These are phyloP conservation scores for Papilio dardanus DNA, from an alignment of 1,140 invertebrate species.

Conservation along the genomic window DNA sequence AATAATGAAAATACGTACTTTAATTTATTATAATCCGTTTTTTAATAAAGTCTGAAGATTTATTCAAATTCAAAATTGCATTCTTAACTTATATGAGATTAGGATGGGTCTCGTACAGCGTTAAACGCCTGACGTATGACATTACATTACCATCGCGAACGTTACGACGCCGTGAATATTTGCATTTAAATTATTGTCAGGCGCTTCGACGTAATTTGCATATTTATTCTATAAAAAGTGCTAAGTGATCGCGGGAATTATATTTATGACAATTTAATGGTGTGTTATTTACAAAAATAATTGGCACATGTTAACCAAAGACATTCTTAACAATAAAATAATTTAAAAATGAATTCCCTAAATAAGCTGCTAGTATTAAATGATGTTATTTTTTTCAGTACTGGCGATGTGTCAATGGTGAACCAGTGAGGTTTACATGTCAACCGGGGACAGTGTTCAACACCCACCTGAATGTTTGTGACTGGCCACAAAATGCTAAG, in stretches of 20 bases:
- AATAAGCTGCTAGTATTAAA: neutral
- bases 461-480: conserved; percentile 86
- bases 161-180: conserved; percentile 26
- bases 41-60: neutral
- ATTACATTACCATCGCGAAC: conserved; percentile 31
- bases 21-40: neutral
- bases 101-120: conserved; percentile 8
- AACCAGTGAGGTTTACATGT: conserved; percentile 88
- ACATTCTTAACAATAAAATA: neutral
- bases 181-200: conserved; percentile 34
- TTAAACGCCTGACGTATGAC: conserved; percentile 23
- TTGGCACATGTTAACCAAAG: too few species aligned
- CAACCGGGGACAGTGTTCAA: conserved; percentile 90
- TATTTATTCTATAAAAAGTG: neutral
- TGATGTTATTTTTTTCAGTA: conserved; percentile 84
- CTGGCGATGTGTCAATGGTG: conserved; percentile 90
- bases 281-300: conserved; percentile 18
- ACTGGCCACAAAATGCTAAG: conserved; percentile 90
- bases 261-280: neutral
- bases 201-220: conserved; percentile 13
- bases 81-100: conserved; percentile 22
- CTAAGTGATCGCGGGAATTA: neutral
- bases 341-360: neutral
- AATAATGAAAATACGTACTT: neutral
- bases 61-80: conserved; percentile 20